A percentile compares a stretch with the other conserved stretches of the same genome.
These are phyloP conservation scores for Enteromius viviparus DNA, from an alignment of 2,797 vertebrate species.

Conservation along the genomic window DNA sequence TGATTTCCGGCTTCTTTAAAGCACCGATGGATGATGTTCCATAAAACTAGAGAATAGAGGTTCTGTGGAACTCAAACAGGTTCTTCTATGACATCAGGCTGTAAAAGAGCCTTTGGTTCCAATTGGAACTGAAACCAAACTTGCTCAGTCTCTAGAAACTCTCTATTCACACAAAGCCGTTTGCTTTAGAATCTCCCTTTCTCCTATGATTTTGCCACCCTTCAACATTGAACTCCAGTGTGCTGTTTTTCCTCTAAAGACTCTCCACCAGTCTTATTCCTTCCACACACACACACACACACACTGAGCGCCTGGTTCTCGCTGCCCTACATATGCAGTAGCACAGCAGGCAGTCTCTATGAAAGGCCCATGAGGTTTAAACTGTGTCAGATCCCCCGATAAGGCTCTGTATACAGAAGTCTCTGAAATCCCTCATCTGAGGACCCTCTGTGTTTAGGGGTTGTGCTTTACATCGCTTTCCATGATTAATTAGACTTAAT, in stretches of 20 bases:
- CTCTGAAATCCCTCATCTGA: constrained; percentile 49
- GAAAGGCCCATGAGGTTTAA: constrained; percentile 75
- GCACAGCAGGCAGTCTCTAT: constrained; percentile 72
- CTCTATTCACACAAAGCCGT: neutral
- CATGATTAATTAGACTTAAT: constrained; percentile 53
- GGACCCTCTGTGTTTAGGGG: constrained; percentile 46
- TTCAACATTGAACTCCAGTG: neutral
- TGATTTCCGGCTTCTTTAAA: neutral
- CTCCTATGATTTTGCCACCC: neutral
- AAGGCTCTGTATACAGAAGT: constrained; percentile 55
- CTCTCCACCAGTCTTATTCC: constrained; percentile 5
- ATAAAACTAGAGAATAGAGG: neutral
- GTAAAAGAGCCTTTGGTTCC: neutral
- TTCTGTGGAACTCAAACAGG: neutral
- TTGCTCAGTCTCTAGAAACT: neutral
- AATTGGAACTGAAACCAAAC: constrained; percentile 19
- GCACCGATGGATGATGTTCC: neutral
- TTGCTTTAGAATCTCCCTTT: neutral
- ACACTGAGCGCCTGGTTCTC: constrained; percentile 65
- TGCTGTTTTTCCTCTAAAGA: constrained; percentile 58
- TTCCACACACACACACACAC: constrained; percentile 47
- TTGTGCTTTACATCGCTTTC: constrained; percentile 43
- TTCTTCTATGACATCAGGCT: neutral
- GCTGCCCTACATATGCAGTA: constrained; percentile 78
- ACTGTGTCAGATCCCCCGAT: constrained; percentile 81